phyloP scores from a whole-genome alignment of 2,888 invertebrate genomes.

The Cheilosia pagana region DNA sequence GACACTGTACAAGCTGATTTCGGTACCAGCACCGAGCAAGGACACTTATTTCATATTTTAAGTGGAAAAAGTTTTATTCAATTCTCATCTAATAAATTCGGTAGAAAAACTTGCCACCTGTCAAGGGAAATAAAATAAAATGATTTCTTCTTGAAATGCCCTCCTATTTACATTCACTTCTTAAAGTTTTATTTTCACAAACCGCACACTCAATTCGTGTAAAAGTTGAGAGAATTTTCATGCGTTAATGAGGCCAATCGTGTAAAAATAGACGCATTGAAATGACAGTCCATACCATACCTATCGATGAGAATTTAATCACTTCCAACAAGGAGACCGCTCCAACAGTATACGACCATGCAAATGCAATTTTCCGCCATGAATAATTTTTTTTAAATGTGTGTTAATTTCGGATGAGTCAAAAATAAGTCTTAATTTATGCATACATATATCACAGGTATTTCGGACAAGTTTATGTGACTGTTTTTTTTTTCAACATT shows the following conservation, averaged over 20 bases:
- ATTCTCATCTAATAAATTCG: too few relatives aligned
- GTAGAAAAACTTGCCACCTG: background rate
- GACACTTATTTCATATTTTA: too few relatives aligned
- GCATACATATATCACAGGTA: constrained; percentile 13
- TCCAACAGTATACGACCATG: background rate
- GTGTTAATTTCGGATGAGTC: background rate
- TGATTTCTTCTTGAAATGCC: constrained; percentile 5
- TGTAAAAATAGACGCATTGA: constrained; percentile 47
- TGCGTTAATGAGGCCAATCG: constrained; percentile 52
- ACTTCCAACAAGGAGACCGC: constrained; percentile 25
- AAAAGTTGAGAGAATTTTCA: constrained; percentile 22
- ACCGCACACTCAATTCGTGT: constrained; percentile 3
- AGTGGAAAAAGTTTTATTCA: too few relatives aligned
- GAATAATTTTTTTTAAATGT: background rate
- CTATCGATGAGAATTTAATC: constrained; percentile 62
- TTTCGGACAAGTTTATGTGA: constrained; percentile 34
- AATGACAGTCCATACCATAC: constrained; percentile 37
- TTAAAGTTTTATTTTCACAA: constrained; percentile 7
- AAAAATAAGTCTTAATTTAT: constrained; percentile 9
- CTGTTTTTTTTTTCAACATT: constrained; percentile 9
- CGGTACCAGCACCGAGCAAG: too few relatives aligned
- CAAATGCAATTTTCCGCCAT: background rate
- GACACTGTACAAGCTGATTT: too few relatives aligned
- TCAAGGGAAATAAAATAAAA: constrained; percentile 10
- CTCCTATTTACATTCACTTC: constrained; percentile 12